These are phyloP conservation scores for Chroicocephalus ridibundus DNA, from an alignment of 2,113 vertebrate genomes.

Conservation along the genomic window DNA sequence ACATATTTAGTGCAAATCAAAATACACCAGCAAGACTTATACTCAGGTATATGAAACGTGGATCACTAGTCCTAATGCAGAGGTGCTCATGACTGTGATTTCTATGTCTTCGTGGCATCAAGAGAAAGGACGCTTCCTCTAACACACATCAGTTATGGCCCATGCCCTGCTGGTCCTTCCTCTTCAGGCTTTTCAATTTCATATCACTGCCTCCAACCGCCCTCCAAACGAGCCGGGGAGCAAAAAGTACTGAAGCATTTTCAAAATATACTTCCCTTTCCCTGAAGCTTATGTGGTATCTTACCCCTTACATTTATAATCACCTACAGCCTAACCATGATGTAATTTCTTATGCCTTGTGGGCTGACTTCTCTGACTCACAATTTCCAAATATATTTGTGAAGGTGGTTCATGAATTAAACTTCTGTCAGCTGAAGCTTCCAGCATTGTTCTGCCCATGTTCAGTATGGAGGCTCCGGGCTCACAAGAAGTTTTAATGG, in stretches of 20 bases:
- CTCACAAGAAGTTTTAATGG: conserved; percentile 11
- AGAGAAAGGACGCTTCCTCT: background rate
- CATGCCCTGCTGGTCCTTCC: background rate
- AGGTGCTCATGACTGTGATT: background rate
- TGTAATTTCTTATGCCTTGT: conserved; percentile 64
- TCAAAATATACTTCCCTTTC: background rate
- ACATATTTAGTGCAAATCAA: background rate
- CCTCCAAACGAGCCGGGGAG: background rate
- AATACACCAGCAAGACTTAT: background rate
- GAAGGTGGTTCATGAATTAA: conserved; percentile 66
- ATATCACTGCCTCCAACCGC: background rate
- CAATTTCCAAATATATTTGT: conserved; percentile 64
- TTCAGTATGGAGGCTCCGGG: conserved; percentile 21
- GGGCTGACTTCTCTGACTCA: conserved; percentile 65
- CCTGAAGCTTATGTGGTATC: background rate
- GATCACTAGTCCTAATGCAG: background rate
- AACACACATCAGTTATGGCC: background rate
- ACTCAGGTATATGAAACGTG: background rate
- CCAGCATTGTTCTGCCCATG: conserved; percentile 53
- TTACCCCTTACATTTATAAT: conserved; percentile 56
- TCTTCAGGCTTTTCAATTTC: background rate
- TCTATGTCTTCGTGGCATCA: background rate
- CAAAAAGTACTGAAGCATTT: background rate
- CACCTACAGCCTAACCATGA: conserved; percentile 56
- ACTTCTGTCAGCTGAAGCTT: conserved; percentile 57